Percentiles rank a stretch among this genome's conserved stretches.
Conservation (phyloP, 2,888 invertebrate species). For the Geophilus truncorum region DNA sequence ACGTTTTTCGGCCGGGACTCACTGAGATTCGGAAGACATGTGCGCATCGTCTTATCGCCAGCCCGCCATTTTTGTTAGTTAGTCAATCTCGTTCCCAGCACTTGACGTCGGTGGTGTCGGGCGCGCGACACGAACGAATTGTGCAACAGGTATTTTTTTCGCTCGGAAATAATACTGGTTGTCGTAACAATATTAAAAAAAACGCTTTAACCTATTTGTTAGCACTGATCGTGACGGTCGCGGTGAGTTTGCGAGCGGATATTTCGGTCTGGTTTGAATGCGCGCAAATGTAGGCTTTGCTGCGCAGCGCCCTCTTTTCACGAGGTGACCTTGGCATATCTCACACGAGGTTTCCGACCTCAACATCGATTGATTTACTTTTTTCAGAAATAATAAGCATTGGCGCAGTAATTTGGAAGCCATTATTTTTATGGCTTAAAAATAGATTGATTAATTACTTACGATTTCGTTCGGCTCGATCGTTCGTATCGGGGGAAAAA, state of each 20-base stretch:
- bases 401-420: not conserved
- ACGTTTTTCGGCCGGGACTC: not conserved
- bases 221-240: not conserved
- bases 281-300: not conserved
- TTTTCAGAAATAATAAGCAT: not conserved
- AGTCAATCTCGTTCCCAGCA: conserved; percentile 31
- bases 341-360: conserved; percentile 20
- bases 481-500: not conserved
- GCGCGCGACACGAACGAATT: not conserved
- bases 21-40: conserved; percentile 32
- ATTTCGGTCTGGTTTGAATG: not conserved
- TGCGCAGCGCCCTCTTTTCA: conserved; percentile 1
- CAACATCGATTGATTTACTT: not conserved
- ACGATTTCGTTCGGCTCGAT: not conserved
- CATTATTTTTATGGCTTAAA: not conserved
- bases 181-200: no score
- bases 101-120: not conserved
- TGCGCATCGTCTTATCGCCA: conserved; percentile 30
- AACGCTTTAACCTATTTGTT: no score
- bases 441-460: not conserved
- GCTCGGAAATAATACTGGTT: no score
- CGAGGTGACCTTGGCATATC: conserved; percentile 16
- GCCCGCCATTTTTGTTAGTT: conserved; percentile 30
- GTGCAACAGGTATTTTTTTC: conserved; percentile 22
- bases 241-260: not conserved